phyloP scores from a whole-genome alignment of 2,888 invertebrate genomes.

The Helleia helle region DNA sequence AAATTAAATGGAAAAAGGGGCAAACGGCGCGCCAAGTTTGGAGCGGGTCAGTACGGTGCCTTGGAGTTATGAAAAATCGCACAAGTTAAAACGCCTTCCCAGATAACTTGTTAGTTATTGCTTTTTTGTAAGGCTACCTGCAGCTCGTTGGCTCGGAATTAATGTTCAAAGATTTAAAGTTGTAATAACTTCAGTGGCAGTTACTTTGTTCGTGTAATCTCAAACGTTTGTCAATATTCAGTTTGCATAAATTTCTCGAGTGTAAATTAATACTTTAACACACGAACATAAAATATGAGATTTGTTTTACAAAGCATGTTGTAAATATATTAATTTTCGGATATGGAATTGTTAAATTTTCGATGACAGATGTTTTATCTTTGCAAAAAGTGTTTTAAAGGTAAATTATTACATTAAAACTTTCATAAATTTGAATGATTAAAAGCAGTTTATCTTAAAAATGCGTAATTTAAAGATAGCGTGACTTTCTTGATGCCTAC shows the following conservation, averaged over 20 bases:
- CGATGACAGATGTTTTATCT: no score
- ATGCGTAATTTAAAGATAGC: no score
- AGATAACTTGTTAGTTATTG: constrained; percentile 43
- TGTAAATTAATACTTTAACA: constrained; percentile 5
- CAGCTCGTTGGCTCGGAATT: constrained; percentile 26
- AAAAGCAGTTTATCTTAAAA: no score
- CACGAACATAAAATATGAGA: no score
- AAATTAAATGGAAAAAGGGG: constrained; percentile 46
- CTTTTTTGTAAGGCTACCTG: constrained; percentile 24
- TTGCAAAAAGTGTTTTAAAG: no score
- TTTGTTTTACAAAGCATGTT: no score
- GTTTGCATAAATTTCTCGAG: not conserved
- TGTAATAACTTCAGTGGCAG: constrained; percentile 15
- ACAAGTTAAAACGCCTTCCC: constrained; percentile 38
- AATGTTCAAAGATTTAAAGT: constrained; percentile 28
- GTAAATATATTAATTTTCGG: no score
- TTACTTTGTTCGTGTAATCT: constrained; percentile 11
- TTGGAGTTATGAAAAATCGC: constrained; percentile 49
- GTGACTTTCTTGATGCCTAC: no score
- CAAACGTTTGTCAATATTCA: constrained; percentile 8
- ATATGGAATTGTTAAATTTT: no score
- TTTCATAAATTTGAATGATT: no score
- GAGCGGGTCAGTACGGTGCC: constrained; percentile 25
- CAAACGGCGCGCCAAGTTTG: constrained; percentile 12
- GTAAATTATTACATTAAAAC: no score